Evolutionary conservation across 2,113 vertebrate genomes (phyloP).

Genomic region (Ibidorhyncha struthersii): DNA sequence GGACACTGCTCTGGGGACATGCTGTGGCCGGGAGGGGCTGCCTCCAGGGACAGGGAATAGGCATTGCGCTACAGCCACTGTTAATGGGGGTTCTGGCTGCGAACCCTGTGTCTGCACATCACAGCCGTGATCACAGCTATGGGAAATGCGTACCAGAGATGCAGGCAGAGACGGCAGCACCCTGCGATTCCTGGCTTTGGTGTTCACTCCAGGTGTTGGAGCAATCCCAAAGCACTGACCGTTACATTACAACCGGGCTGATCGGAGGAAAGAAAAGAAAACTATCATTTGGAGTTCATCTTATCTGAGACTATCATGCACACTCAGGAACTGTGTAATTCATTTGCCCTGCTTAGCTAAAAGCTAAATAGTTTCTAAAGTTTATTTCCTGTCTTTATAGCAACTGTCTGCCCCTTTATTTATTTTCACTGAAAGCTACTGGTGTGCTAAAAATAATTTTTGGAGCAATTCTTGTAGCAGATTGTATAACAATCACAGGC

Average conservation of each 20-base stretch:
- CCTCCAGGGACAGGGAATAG: background rate
- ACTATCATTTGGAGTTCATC: background rate
- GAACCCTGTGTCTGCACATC: rapidly evolving
- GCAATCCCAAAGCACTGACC: background rate
- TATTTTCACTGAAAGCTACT: conserved; percentile 35
- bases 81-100: rapidly evolving
- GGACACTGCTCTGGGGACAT: background rate
- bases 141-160: rapidly evolving
- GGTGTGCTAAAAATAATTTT: conserved; percentile 54
- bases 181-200: rapidly evolving
- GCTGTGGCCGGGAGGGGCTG: background rate
- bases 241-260: rapidly evolving
- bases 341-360: conserved; percentile 1
- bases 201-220: background rate
- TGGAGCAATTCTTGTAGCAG: background rate
- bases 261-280: background rate
- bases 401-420: conserved; percentile 47
- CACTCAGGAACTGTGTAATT: conserved; percentile 34
- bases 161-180: background rate
- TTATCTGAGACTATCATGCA: conserved; percentile 38
- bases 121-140: rapidly evolving
- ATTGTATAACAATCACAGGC: background rate
- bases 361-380: conserved; percentile 46
- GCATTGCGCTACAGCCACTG: background rate
- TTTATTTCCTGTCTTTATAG: conserved; percentile 70